Conservation (phyloP, 2,888 invertebrate genomes). For the Anodontia alba region DNA sequence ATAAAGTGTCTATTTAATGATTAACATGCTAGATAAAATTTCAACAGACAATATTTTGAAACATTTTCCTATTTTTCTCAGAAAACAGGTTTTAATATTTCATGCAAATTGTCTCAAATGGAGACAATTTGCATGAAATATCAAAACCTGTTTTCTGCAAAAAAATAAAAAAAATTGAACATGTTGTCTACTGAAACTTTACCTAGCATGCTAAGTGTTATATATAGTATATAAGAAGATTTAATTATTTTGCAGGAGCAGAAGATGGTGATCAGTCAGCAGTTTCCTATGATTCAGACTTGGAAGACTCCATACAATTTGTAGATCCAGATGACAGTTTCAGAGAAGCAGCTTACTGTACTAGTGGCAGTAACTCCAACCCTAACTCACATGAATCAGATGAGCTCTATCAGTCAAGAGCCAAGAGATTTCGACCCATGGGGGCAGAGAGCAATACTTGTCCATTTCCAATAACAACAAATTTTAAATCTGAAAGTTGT, state of each 20-base stretch:
- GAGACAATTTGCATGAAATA: too few relatives aligned
- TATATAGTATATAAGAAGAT: too few relatives aligned
- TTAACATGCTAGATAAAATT: too few relatives aligned
- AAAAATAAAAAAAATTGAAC: too few relatives aligned
- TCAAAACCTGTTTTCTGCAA: too few relatives aligned
- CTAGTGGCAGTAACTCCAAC: not conserved
- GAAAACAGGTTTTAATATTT: too few relatives aligned
- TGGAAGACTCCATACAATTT: constrained; percentile 61
- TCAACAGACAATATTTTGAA: too few relatives aligned
- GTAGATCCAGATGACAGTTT: constrained; percentile 50
- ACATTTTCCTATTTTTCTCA: too few relatives aligned
- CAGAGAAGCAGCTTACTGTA: not conserved
- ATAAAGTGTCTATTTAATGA: too few relatives aligned
- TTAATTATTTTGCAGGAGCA: not conserved
- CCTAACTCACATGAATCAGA: not conserved
- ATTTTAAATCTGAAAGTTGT: not conserved
- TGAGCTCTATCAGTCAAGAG: not conserved
- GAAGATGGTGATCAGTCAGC: not conserved
- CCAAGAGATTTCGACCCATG: constrained; percentile 42
- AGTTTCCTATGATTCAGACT: constrained; percentile 51
- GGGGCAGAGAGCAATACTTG: constrained; percentile 27
- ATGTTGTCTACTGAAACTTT: too few relatives aligned
- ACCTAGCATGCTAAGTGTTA: too few relatives aligned
- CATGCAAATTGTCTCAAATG: too few relatives aligned
- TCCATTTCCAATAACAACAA: constrained; percentile 14